A percentile compares a stretch with the other conserved stretches of the same genome.
Conservation (phyloP, 2,888 invertebrate species). For the Mactromeris polynyma region DNA sequence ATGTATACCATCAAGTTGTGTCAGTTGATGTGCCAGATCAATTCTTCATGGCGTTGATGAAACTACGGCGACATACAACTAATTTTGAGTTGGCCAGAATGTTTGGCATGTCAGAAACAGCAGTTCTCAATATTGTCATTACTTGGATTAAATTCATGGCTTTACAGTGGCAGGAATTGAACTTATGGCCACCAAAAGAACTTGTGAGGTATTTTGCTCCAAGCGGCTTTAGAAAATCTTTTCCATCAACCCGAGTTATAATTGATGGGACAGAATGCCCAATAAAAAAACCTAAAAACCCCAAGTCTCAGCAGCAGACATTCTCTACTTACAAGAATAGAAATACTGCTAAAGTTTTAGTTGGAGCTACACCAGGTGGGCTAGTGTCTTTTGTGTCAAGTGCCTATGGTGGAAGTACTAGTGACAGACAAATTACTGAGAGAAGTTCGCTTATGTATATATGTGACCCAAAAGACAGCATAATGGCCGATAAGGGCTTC, state of each 20-base stretch:
- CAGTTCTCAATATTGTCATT: constrained; percentile 29
- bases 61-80: constrained; percentile 44
- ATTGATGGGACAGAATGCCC: constrained; percentile 76
- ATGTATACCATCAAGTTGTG: constrained; percentile 34
- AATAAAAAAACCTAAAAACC: too few species aligned
- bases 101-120: constrained; percentile 25
- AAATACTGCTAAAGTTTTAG: constrained; percentile 72
- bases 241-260: constrained; percentile 70
- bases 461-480: constrained; percentile 69
- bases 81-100: constrained; percentile 40
- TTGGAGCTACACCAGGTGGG: too few species aligned
- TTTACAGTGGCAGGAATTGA: constrained; percentile 57
- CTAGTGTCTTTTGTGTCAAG: too few species aligned
- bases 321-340: constrained; percentile 73
- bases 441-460: constrained; percentile 56
- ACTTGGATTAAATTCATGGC: constrained; percentile 48
- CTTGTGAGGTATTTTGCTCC: constrained; percentile 65
- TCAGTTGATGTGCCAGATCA: constrained; percentile 2
- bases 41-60: constrained; percentile 53
- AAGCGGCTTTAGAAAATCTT: constrained; percentile 64
- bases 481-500: too few species aligned
- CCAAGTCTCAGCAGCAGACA: constrained; percentile 58
- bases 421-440: too few species aligned
- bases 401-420: constrained; percentile 71
- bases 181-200: constrained; percentile 44